phyloP scores from a whole-genome alignment of 1,140 invertebrate genomes.

The Arctopsyche grandis region DNA sequence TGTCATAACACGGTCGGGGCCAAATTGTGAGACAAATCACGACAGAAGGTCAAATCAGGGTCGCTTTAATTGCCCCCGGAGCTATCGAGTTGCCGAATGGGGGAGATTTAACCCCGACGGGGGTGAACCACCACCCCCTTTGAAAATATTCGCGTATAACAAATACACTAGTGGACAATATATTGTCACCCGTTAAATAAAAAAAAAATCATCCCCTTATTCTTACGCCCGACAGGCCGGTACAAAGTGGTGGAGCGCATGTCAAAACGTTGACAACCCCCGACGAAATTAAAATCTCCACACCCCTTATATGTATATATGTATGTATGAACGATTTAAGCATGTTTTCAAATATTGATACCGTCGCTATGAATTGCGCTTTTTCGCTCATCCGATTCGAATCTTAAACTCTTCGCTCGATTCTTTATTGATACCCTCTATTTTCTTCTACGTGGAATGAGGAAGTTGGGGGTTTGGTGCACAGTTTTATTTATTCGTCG shows the following conservation, averaged over 20 bases:
- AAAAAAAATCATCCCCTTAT: conserved; percentile 37
- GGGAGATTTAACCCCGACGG: background rate
- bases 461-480: background rate
- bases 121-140: background rate
- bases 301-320: no score
- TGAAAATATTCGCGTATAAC: background rate
- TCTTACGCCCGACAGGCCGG: conserved; percentile 42
- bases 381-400: background rate
- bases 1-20: conserved; percentile 32
- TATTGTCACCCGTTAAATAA: background rate
- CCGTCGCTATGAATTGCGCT: no score
- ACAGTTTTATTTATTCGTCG: conserved; percentile 36
- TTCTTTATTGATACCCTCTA: background rate
- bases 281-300: conserved; percentile 41
- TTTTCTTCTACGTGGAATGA: background rate
- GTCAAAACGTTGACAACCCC: conserved; percentile 53
- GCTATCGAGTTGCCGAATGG: background rate
- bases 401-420: background rate
- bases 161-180: no score
- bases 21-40: conserved; percentile 54
- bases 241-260: conserved; percentile 48
- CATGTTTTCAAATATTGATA: no score
- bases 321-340: no score
- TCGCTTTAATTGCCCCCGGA: conserved; percentile 50
- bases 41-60: conserved; percentile 56